Evolutionary conservation across 2,797 vertebrate species (phyloP).

Genomic region (Kryptopterus vitreolus): DNA sequence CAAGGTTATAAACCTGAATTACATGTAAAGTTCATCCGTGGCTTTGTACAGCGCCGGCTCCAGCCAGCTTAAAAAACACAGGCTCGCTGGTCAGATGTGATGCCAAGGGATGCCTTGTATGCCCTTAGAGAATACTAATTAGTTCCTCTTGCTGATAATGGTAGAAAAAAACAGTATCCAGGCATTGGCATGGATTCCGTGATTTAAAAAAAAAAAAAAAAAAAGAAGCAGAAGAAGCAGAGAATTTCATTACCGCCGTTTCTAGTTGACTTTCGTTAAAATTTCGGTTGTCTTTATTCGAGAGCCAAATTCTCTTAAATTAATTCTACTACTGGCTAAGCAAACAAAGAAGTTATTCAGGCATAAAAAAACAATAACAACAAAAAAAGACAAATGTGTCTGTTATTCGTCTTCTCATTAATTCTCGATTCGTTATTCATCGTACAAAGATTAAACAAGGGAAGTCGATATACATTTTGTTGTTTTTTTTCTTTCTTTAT

Average conservation of each 20-base stretch:
- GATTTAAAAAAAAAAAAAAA: too few species aligned
- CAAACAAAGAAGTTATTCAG: neutral
- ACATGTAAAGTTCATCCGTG: conserved; percentile 8
- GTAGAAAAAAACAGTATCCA: conserved; percentile 60
- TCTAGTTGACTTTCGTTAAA: neutral
- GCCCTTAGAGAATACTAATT: conserved; percentile 72
- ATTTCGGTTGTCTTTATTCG: neutral
- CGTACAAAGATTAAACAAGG: neutral
- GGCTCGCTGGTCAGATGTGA: conserved; percentile 60
- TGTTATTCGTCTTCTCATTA: neutral
- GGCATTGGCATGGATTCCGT: neutral
- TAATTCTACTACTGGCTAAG: neutral
- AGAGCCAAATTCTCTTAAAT: neutral
- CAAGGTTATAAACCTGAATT: neutral
- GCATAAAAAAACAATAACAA: too few species aligned
- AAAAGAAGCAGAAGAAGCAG: too few species aligned
- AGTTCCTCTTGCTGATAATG: conserved; percentile 49
- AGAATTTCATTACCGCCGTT: neutral
- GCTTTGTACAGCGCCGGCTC: conserved; percentile 33
- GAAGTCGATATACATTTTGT: neutral
- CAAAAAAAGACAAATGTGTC: neutral
- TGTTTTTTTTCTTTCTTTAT: neutral
- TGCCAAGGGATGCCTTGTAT: conserved; percentile 64
- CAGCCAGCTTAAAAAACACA: conserved; percentile 51
- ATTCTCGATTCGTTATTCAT: neutral